Evolutionary conservation across 1,140 invertebrate species (phyloP).

Genomic region (Planococcus citri): DNA sequence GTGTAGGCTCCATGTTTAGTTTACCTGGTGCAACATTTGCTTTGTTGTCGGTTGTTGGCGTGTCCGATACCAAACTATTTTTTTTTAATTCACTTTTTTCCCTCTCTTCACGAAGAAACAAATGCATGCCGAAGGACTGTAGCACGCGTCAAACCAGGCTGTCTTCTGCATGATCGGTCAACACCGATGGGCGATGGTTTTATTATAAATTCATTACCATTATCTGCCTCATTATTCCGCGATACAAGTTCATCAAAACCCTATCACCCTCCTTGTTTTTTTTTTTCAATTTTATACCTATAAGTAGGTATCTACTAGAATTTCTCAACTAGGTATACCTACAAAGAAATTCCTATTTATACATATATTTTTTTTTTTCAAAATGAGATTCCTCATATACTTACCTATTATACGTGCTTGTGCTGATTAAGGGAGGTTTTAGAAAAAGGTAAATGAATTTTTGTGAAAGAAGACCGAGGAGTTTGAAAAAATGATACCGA

Average conservation of each 20-base stretch:
- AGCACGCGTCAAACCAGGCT: constrained; percentile 2
- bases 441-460: no score
- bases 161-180: constrained; percentile 4
- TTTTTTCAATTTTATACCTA: not conserved
- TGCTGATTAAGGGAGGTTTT: no score
- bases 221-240: not conserved
- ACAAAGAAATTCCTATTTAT: no score
- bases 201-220: not conserved
- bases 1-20: constrained; percentile 10
- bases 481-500: no score
- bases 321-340: no score
- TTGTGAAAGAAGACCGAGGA: no score
- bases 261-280: not conserved
- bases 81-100: not conserved
- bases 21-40: constrained; percentile 4
- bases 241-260: constrained; percentile 2
- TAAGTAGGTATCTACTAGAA: no score
- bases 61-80: not conserved
- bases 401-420: no score
- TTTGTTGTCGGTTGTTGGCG: constrained; percentile 14
- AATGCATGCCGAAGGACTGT: not conserved
- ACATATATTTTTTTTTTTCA: no score
- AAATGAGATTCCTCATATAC: no score
- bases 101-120: not conserved
- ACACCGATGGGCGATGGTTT: constrained; percentile 3